These are phyloP conservation scores for Myotis lucifugus DNA, from an alignment of 2,113 vertebrate genomes.

Conservation along the genomic window DNA sequence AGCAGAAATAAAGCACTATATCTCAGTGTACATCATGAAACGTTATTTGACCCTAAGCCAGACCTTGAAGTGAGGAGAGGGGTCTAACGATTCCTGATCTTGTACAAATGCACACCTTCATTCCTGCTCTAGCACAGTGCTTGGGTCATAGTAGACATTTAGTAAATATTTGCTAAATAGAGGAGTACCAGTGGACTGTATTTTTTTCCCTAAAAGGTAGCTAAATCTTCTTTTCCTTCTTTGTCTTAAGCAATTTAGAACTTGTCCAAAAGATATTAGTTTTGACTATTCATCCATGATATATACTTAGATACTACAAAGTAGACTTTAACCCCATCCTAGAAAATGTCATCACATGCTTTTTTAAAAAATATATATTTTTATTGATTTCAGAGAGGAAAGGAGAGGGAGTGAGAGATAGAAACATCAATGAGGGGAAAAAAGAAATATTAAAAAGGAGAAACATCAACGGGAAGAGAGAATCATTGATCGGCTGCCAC, in stretches of 20 bases:
- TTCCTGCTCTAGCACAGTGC: not conserved
- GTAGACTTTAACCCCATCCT: not conserved
- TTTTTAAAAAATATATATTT: not conserved
- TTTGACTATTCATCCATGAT: not conserved
- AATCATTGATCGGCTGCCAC: no score
- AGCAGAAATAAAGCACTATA: not conserved
- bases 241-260: constrained; percentile 18
- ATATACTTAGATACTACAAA: not conserved
- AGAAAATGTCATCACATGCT: not conserved
- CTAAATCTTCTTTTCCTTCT: not conserved
- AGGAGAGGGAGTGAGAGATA: no score
- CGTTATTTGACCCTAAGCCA: not conserved
- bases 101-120: not conserved
- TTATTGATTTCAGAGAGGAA: no score
- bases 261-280: not conserved
- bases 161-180: constrained; percentile 19
- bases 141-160: not conserved
- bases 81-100: not conserved
- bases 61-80: not conserved
- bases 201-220: not conserved
- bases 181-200: not conserved
- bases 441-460: no score
- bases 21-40: not conserved
- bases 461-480: no score
- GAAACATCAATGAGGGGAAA: no score